phyloP scores from a whole-genome alignment of 2,797 vertebrate species.

The Epinephelus awoara region DNA sequence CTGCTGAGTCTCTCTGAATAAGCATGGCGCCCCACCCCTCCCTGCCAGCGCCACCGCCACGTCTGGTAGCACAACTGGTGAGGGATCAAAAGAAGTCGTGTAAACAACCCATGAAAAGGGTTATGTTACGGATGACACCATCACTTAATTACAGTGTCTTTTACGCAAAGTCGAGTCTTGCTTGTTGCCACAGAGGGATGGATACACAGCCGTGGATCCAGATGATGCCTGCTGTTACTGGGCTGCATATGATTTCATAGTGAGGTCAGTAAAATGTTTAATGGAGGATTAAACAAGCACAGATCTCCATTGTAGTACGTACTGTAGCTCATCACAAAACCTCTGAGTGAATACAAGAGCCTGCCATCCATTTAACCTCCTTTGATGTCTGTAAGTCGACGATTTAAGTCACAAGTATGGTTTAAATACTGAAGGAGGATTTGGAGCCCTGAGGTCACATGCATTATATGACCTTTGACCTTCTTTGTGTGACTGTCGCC shows the following conservation, averaged over 20 bases:
- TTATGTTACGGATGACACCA: constrained; percentile 71
- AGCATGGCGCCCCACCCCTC: constrained; percentile 61
- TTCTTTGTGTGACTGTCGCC: constrained; percentile 42
- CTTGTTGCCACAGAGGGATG: constrained; percentile 24
- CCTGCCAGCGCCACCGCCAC: constrained; percentile 31
- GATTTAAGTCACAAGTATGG: constrained; percentile 20
- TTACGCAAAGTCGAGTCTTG: constrained; percentile 31
- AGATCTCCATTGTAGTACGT: background rate
- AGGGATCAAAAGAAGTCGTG: constrained; percentile 63
- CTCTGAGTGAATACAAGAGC: background rate
- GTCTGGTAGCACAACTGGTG: constrained; percentile 53
- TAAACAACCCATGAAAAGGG: constrained; percentile 75
- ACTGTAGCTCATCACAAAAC: background rate
- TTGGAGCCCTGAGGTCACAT: constrained; percentile 40
- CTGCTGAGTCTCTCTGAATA: constrained; percentile 53
- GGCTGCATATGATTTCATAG: constrained; percentile 15
- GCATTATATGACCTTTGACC: constrained; percentile 62
- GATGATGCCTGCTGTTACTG: constrained; percentile 35
- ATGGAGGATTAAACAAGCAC: constrained; percentile 13
- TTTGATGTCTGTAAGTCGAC: constrained; percentile 9
- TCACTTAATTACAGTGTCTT: constrained; percentile 69
- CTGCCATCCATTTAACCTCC: background rate
- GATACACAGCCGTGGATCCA: constrained; percentile 15
- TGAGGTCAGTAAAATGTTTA: constrained; percentile 18
- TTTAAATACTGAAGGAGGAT: constrained; percentile 52